Evolutionary conservation across 1,140 invertebrate genomes (phyloP), one percentile per base, ranked within the genome.

Genomic region (Popillia japonica): DNA sequence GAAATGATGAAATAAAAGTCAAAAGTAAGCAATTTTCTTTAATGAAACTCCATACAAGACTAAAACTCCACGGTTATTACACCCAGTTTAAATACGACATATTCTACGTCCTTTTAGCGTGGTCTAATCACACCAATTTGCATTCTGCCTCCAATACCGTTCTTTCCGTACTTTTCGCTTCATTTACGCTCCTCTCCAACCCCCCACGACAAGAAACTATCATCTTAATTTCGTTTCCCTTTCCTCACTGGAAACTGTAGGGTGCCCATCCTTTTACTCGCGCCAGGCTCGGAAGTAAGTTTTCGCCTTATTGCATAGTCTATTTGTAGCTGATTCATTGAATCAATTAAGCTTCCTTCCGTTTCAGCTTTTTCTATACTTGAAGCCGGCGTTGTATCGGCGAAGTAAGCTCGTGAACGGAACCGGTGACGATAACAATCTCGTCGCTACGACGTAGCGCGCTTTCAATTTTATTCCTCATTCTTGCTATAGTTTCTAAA

Each of bases 271-370:
- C 14, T 2, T 55, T 6, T 55, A 55, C 14, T 55, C 22, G 22
- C 44, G 14, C 3, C 10, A 2, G 6, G n/a, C 48, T 68, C 61
- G 22, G 9, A 22, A 68, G 10, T 6, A 68, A 68, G 61, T 27
- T 27, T 68, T 20, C 20, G 20, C 22, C 22, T 68, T 68, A 68
- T 68, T 68, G 22, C 61, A 6, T 55, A 68, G 61, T 22, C 61
- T 68, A 68, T 68, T 68, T 68, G 61, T 10, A 68, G 22, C 61
- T 68, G 61, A 68, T 68, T 68, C 61, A 68, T 68, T 68, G 61
- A 68, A 68, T 68, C 61, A 68, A 68, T 68, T 68, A 68, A 68
- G 61, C 11, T 68, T 68, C 61, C 27, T 23, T 68, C 27, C 61
- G 61, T 68, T 68, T 68, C 61, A 17, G 20, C 27, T 68, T 68